Percentiles rank a stretch among this genome's conserved stretches.
Conservation (phyloP, 2,113 vertebrate genomes). For the Pleuronectes platessa region DNA sequence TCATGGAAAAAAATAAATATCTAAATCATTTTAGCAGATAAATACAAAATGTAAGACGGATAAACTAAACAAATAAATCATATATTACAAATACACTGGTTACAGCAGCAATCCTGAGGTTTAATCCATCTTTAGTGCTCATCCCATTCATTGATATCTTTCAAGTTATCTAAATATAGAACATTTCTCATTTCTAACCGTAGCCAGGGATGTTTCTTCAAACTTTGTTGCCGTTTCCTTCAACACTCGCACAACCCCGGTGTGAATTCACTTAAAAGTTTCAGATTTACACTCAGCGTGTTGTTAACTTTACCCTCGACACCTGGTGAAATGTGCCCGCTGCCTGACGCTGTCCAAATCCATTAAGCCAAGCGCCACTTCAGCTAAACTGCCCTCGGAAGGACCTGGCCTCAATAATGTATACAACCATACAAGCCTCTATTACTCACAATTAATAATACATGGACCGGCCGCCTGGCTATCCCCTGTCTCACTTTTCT, state of each 20-base stretch:
- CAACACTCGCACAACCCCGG: neutral
- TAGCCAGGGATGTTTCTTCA: too few relatives aligned
- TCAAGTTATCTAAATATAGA: too few relatives aligned
- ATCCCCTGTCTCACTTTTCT: slow-evolving; percentile 53
- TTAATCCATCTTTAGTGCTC: too few relatives aligned
- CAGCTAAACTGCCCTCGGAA: slow-evolving; percentile 69
- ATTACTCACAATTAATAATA: slow-evolving; percentile 79
- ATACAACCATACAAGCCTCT: slow-evolving; percentile 71
- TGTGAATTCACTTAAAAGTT: slow-evolving; percentile 14
- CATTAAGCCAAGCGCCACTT: slow-evolving; percentile 72
- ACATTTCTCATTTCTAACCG: too few relatives aligned
- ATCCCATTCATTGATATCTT: too few relatives aligned
- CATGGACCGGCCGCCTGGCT: slow-evolving; percentile 55
- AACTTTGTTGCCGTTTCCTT: neutral
- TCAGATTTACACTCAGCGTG: neutral
- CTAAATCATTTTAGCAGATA: too few relatives aligned
- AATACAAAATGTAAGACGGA: too few relatives aligned
- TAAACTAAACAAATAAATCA: too few relatives aligned
- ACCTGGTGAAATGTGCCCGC: slow-evolving; percentile 47
- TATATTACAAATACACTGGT: too few relatives aligned
- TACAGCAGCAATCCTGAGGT: too few relatives aligned
- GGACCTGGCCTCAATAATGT: slow-evolving; percentile 72
- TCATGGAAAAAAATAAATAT: too few relatives aligned
- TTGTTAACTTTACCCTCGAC: slow-evolving; percentile 50
- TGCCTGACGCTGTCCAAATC: slow-evolving; percentile 54